Conservation (phyloP, 1,140 invertebrate species). For the Ceratosolen fusciceps region DNA sequence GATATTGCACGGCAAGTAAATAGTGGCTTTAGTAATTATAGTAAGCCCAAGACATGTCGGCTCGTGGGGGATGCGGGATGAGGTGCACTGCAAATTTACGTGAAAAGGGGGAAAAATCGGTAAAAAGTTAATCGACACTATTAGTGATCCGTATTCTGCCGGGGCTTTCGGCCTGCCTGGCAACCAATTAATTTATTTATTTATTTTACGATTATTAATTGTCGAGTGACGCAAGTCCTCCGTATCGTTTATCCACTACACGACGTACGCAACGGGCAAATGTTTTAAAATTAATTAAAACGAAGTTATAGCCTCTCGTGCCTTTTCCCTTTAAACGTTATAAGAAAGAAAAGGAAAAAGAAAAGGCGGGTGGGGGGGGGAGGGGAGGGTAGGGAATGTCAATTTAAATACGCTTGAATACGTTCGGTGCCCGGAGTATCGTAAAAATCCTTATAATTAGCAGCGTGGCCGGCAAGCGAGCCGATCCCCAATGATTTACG, state of each 20-base stretch:
- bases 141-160: not conserved
- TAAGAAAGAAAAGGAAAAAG: no score
- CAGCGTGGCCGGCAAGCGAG: not conserved
- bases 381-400: no score
- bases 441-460: not conserved
- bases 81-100: not conserved
- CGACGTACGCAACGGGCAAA: not conserved
- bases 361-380: no score
- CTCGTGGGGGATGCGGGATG: no score
- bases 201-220: not conserved
- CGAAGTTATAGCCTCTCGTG: not conserved
- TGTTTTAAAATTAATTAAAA: constrained; percentile 4
- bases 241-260: no score
- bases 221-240: not conserved
- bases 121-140: not conserved
- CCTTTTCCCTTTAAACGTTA: no score
- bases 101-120: not conserved
- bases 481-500: not conserved
- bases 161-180: not conserved
- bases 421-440: not conserved
- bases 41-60: not conserved
- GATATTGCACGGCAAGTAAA: not conserved
- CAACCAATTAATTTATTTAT: not conserved
- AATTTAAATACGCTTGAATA: not conserved
- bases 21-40: not conserved